Evolutionary conservation across 2,888 invertebrate genomes (phyloP), one percentile per base, ranked within the genome.

Genomic region (Perdita meconis): DNA sequence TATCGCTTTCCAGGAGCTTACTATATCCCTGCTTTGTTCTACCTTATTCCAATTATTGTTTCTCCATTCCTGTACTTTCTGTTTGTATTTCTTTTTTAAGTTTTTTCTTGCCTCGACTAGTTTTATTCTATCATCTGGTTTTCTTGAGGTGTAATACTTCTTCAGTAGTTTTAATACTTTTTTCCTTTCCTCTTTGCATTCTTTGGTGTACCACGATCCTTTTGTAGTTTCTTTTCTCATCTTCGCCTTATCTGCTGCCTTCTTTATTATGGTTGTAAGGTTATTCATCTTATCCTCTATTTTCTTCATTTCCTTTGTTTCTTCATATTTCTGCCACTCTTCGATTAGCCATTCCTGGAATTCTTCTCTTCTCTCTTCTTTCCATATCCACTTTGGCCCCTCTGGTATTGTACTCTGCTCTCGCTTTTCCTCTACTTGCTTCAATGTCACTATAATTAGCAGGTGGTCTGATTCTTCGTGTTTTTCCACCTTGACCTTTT

Each of bases 401-500:
- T 40, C 8, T 13, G 4, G 40, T 40, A 1, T 8, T 40, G 8
- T 40, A 8, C 2, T 8, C 13, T 40, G 40, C 13, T 40, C 13
- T 40, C 40, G 40, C 13, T 40, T 40, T 40, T 8, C 13, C 40
- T 40, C 40, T 12, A 12, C 8, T 8, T 40, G 12, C 40, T 40
- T 12, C 40, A 40, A 12, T 40, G 8, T 13, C 13, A 61, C 1
- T 6, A 13, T 16, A 6, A 64, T 5, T 12, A 40, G 64, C 40
- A 53, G 12, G n/a, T 64, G 53, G 10, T 53, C 53, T 0, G 64
- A 64, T 1, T 51, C 40, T 12, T 26, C 38, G 13, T 10, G 19
- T 0, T 22, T 40, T 0, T 13, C 16, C 16, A 64, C n/a, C 10
- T 3, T 40, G 24, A 64, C 13, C 34, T n/a, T 40, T 40, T 5